phyloP scores from a whole-genome alignment of 1,140 invertebrate genomes.

The Leptinotarsa texana region DNA sequence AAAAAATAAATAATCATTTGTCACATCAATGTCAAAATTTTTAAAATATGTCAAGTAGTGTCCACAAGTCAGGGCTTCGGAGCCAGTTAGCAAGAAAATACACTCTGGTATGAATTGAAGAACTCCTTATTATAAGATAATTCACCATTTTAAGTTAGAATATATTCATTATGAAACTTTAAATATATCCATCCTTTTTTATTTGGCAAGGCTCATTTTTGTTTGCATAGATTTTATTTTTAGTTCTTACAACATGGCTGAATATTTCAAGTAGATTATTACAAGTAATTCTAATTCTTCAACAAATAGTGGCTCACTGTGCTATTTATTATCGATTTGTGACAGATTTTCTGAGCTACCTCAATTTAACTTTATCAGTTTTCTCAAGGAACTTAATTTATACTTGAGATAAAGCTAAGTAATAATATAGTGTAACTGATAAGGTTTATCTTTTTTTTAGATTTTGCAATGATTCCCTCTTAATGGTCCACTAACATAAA shows the following conservation, averaged over 20 bases:
- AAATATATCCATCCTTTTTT: conserved; percentile 15
- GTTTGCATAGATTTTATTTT: conserved; percentile 26
- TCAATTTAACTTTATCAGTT: background rate
- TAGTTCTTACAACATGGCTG: conserved; percentile 26
- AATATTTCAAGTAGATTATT: background rate
- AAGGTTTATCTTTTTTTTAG: background rate
- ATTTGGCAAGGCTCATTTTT: conserved; percentile 26
- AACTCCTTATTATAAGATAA: background rate
- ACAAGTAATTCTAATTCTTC: background rate
- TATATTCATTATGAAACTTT: background rate
- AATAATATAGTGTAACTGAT: background rate
- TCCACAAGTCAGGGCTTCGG: conserved; percentile 17
- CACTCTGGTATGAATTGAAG: conserved; percentile 11
- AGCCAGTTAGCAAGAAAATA: conserved; percentile 23
- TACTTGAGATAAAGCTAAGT: background rate
- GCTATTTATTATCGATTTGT: no score
- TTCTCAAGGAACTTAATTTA: background rate
- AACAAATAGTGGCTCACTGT: no score
- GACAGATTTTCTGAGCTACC: background rate
- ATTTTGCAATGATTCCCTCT: background rate
- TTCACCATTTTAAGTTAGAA: background rate
- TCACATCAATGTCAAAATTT: conserved; percentile 14
- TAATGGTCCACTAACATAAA: no score
- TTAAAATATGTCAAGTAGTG: conserved; percentile 28
- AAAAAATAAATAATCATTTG: background rate